Base-by-base conservation (phyloP, 2,888 invertebrate species). In the Drosophila kanekoi region DNA sequence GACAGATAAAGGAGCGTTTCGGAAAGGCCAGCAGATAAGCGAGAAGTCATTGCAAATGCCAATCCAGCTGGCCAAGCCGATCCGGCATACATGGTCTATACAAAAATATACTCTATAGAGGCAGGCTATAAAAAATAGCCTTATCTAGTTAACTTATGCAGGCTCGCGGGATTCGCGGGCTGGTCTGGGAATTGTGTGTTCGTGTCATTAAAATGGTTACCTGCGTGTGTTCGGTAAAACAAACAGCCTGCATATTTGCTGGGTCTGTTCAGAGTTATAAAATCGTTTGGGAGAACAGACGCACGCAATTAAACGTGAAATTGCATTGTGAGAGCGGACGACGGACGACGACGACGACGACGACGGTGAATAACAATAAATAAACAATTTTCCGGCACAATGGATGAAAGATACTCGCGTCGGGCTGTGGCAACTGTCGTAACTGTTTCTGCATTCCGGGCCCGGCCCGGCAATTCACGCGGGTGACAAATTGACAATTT, bases 401-500 rank as follows among this genome's bases (percentile, higher is more conserved):
- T 70, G 79, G 33, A 8, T 79, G 62, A 35, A 54, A 65, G 70
- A 74, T 61, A 79, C 41, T 64, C 66, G 48, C 16, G 38, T 56
- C 41, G 45, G 33, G 33, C 16, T 14, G 33, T n/a, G 43, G 20
- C 20, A 37, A n/a, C 33, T 32, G 44, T 28, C 37, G 57, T 37
- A 59, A 62, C 41, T 47, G 59, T 45, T 52, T 28, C 40, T 64
- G 54, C 57, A 58, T 54, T 58, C 48, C 51, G 47, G 52, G 54
- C 76, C 52, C 56, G 52, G 54, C 76, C 52, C 56, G 59, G 71
- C 66, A 66, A 63, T 77, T 72, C 72, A 67, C 60, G 72, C 67
- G 60, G 77, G 54, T 78, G 79, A 81, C 79, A 81, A 80, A 80
- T 80, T 80, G 72, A 76, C 79, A 80, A 80, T 80, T 74, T 67